A percentile compares a stretch with the other conserved stretches of the same genome.
Evolutionary conservation across 2,888 invertebrate genomes (phyloP).

Genomic region (Belgica antarctica): DNA sequence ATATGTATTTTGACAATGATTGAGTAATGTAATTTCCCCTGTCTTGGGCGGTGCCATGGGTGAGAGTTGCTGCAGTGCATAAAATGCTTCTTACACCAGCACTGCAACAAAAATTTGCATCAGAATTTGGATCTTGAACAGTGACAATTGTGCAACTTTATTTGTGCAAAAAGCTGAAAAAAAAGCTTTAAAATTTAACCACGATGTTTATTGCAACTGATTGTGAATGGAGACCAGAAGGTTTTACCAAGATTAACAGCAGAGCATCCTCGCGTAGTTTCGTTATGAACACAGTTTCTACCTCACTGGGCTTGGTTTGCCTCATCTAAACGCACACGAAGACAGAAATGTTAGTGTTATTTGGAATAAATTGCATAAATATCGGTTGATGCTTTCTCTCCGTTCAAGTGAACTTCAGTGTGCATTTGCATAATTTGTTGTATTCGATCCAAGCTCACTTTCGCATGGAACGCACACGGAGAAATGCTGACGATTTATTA

Average conservation of each 20-base stretch:
- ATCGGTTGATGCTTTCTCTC: constrained; percentile 27
- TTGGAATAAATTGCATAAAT: constrained; percentile 41
- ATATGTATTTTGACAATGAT: constrained; percentile 43
- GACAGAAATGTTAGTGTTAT: constrained; percentile 30
- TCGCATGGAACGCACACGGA: constrained; percentile 21
- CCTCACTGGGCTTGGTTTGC: constrained; percentile 3
- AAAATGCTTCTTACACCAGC: too few species aligned
- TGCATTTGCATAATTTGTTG: constrained; percentile 41
- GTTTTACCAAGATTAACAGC: constrained; percentile 10
- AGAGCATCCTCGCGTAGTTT: neutral
- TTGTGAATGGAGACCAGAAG: too few species aligned
- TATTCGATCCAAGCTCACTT: constrained; percentile 16
- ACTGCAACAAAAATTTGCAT: too few species aligned
- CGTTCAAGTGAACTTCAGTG: constrained; percentile 16
- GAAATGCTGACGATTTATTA: constrained; percentile 24
- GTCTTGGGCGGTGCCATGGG: neutral
- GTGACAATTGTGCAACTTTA: too few species aligned
- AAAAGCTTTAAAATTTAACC: too few species aligned
- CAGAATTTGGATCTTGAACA: too few species aligned
- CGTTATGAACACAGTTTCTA: neutral
- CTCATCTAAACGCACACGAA: too few species aligned
- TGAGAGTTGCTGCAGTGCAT: too few species aligned
- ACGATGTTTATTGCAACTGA: too few species aligned
- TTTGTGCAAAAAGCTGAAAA: too few species aligned
- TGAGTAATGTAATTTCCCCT: constrained; percentile 40